Base-by-base conservation (phyloP, 2,888 invertebrate genomes). In the Carabus problematicus region DNA sequence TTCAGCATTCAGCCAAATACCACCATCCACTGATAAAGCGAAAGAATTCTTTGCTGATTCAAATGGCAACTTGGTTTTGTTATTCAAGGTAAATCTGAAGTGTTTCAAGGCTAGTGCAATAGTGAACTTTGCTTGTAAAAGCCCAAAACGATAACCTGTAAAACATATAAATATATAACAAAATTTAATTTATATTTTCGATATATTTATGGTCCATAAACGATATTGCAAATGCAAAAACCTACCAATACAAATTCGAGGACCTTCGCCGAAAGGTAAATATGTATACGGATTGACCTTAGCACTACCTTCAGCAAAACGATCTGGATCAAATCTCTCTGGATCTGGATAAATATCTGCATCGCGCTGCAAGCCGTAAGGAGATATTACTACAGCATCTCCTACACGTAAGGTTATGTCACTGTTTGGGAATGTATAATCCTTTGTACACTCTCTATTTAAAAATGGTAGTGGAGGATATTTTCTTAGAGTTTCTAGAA, bases 231-330 rank as follows among this genome's bases (percentile, higher is more conserved):
- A n/a, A n/a, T 59, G 11, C 12, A 58, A 9, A 11, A 40, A 43
- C 29, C 14, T 66, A 70, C 70, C 70, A 41, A 70, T 66, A 41
- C 70, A 70, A 40, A 58, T 64, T 58, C 70, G n/a, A 16, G 70
- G n/a, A n/a, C n/a, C n/a, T n/a, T n/a, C n/a, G n/a, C n/a, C n/a
- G n/a, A n/a, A n/a, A n/a, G n/a, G n/a, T n/a, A n/a, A n/a, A n/a
- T n/a, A n/a, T n/a, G n/a, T n/a, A n/a, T n/a, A n/a, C n/a, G n/a
- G n/a, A n/a, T n/a, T n/a, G n/a, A n/a, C n/a, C n/a, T n/a, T n/a
- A n/a, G n/a, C n/a, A n/a, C n/a, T n/a, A n/a, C n/a, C n/a, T n/a
- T n/a, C n/a, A n/a, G n/a, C n/a, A n/a, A n/a, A n/a, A n/a, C n/a
- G n/a, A n/a, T n/a, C n/a, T n/a, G n/a, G n/a, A n/a, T n/a, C n/a